Percentiles rank a stretch among this genome's conserved stretches.
These are phyloP conservation scores for Plagiodera versicolora DNA, from an alignment of 2,888 invertebrate species.

Conservation along the genomic window DNA sequence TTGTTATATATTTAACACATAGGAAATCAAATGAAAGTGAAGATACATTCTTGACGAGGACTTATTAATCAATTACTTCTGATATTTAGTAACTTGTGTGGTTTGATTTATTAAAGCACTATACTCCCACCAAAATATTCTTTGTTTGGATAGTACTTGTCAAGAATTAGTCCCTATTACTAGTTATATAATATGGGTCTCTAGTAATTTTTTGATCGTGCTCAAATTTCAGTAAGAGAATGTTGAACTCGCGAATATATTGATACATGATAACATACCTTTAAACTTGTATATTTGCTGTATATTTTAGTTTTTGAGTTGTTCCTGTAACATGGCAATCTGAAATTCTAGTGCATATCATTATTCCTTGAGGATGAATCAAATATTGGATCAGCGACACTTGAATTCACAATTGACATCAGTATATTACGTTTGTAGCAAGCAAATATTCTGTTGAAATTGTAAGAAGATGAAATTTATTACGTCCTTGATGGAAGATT, in stretches of 20 bases:
- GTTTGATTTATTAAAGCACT: too few species aligned
- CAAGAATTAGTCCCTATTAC: background rate
- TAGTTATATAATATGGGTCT: slow-evolving; percentile 4
- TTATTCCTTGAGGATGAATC: background rate
- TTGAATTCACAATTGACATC: background rate
- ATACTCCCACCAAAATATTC: too few species aligned
- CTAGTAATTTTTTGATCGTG: slow-evolving; percentile 2
- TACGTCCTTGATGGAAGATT: too few species aligned
- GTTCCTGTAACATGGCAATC: background rate
- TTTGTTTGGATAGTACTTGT: too few species aligned
- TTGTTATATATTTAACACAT: slow-evolving; percentile 18
- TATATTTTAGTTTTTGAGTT: background rate
- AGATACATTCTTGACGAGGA: background rate
- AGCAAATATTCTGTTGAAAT: too few species aligned
- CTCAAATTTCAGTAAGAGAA: background rate
- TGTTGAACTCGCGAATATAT: background rate
- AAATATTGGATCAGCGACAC: background rate
- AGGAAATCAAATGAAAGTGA: slow-evolving; percentile 4
- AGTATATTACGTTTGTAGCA: too few species aligned
- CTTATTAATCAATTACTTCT: too few species aligned
- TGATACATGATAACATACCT: background rate
- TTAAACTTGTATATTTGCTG: background rate
- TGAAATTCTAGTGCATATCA: background rate
- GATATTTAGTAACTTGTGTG: too few species aligned
- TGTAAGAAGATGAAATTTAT: too few species aligned